phyloP scores from a whole-genome alignment of 2,797 vertebrate genomes.

The Lycodopsis pacificus region DNA sequence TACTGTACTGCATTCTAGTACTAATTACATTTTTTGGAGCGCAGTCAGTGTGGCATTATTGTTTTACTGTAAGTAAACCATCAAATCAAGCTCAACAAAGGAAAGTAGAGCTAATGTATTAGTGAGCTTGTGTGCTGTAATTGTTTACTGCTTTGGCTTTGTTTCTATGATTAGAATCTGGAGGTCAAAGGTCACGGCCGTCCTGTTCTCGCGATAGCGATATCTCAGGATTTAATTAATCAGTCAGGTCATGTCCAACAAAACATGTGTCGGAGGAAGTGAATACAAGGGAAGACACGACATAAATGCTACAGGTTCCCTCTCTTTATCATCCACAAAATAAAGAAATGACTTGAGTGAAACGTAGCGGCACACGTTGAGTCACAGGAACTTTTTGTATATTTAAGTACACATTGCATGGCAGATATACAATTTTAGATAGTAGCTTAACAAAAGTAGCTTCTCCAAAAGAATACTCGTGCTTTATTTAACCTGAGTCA shows the following conservation, averaged over 20 bases:
- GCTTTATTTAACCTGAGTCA: constrained; percentile 29
- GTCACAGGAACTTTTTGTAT: not conserved
- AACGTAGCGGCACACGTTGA: not conserved
- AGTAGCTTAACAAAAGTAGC: not conserved
- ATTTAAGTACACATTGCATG: constrained; percentile 8
- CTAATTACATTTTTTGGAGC: not conserved
- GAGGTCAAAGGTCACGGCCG: not conserved
- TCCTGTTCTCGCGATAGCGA: not conserved
- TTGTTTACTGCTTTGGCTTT: not conserved
- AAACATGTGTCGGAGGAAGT: not conserved
- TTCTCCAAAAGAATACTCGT: not conserved
- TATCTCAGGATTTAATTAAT: not conserved
- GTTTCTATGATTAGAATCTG: not conserved
- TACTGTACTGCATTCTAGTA: not conserved
- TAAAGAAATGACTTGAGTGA: not conserved
- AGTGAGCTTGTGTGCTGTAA: not conserved
- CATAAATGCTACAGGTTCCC: not conserved
- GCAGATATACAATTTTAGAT: constrained; percentile 13
- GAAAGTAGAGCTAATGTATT: not conserved
- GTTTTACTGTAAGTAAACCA: not conserved
- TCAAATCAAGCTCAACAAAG: not conserved
- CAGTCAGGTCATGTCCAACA: not conserved
- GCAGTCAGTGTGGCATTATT: not conserved
- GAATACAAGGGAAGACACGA: not conserved
- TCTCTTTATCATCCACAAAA: constrained; percentile 2